Evolutionary conservation across 2,113 vertebrate species (phyloP).

Genomic region (Chloropsis hardwickii): DNA sequence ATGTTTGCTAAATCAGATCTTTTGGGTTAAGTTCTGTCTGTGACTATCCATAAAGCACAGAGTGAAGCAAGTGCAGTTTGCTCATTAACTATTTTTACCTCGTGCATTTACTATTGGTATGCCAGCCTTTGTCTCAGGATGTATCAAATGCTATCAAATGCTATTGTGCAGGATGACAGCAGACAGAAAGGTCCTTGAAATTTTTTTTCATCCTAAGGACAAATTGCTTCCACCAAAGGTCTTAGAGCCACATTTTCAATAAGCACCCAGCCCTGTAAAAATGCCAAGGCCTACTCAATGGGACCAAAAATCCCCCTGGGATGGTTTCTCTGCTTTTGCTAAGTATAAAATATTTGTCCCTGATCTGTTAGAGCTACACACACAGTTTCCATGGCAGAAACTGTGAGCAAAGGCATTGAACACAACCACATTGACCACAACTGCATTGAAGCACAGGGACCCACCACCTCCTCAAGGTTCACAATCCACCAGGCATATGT

Average conservation of each 20-base stretch:
- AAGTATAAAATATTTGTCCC: not conserved
- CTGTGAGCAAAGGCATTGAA: not conserved
- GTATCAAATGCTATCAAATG: not conserved
- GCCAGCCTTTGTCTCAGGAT: not conserved
- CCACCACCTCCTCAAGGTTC: not conserved
- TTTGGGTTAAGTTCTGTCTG: not conserved
- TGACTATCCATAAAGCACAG: not conserved
- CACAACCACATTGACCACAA: not conserved
- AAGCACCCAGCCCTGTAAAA: not conserved
- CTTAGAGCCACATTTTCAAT: not conserved
- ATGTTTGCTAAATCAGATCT: not conserved
- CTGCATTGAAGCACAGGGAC: not conserved
- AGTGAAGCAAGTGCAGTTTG: not conserved
- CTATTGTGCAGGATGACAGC: not conserved
- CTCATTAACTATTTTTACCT: not conserved
- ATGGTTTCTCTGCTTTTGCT: not conserved
- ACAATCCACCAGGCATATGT: fast-evolving
- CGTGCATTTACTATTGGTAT: not conserved
- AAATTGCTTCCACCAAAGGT: not conserved
- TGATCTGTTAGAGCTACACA: not conserved
- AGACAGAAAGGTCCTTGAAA: not conserved
- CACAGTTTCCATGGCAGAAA: not conserved
- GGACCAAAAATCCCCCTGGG: not conserved
- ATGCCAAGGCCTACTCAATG: not conserved
- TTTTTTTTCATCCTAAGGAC: not conserved